phyloP scores from a whole-genome alignment of 2,113 vertebrate genomes.

The Craseonycteris thonglongyai region DNA sequence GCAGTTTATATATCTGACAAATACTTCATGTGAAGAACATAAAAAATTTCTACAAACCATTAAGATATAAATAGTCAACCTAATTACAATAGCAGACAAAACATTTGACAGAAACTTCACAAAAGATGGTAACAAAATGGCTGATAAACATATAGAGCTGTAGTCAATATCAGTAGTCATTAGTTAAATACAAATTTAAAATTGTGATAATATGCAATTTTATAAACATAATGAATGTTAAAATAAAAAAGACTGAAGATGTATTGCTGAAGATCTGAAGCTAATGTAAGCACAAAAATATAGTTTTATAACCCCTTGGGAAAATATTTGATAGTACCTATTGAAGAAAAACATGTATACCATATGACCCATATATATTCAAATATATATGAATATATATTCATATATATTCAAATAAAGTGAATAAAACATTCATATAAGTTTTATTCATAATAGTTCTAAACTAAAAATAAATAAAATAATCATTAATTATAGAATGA shows the following conservation, averaged over 20 bases:
- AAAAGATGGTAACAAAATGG: neutral
- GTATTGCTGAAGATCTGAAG: neutral
- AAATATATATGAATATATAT: neutral
- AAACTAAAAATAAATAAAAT: neutral
- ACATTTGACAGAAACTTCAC: neutral
- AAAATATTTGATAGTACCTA: neutral
- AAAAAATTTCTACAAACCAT: neutral
- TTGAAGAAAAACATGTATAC: neutral
- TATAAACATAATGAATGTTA: neutral
- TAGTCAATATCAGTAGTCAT: neutral
- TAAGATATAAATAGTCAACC: neutral
- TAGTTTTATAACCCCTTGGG: neutral
- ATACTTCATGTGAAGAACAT: neutral
- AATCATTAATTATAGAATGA: neutral
- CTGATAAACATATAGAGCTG: neutral
- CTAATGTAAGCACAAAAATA: neutral
- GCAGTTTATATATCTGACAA: neutral
- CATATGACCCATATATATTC: neutral
- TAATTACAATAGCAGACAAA: neutral
- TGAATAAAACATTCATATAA: neutral
- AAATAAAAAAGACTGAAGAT: neutral
- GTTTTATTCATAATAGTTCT: neutral
- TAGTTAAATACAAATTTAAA: neutral
- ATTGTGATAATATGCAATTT: neutral
- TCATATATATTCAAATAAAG: neutral